These are phyloP conservation scores for Tolypeutes matacus DNA, from an alignment of 2,797 vertebrate genomes.

Conservation along the genomic window DNA sequence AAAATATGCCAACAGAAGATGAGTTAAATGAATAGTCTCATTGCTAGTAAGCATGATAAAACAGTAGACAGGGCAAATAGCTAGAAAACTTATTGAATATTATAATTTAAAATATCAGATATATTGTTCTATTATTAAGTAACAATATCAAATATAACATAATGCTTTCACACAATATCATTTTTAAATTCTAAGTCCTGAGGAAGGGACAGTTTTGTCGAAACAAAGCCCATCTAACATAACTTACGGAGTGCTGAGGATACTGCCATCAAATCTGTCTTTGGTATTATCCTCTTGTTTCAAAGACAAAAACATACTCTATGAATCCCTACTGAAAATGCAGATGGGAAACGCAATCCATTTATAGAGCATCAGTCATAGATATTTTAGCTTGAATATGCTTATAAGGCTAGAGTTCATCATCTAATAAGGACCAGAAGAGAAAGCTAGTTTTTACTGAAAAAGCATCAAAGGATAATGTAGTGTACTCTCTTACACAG, in stretches of 20 bases:
- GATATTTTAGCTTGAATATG: background rate
- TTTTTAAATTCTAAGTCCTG: conserved; percentile 4
- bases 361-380: background rate
- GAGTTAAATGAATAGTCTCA: conserved; percentile 6
- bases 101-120: background rate
- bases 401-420: background rate
- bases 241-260: background rate
- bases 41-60: background rate
- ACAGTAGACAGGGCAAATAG: background rate
- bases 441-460: background rate
- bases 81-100: conserved; percentile 6
- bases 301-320: background rate
- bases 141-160: background rate
- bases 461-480: background rate
- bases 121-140: background rate
- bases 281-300: background rate
- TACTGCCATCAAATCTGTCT: background rate
- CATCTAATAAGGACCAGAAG: background rate
- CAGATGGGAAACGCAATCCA: background rate
- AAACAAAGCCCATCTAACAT: background rate
- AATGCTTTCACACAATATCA: background rate
- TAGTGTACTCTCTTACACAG: background rate
- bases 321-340: background rate
- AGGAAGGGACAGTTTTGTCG: background rate
- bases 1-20: conserved; percentile 5